phyloP scores from a whole-genome alignment of 2,797 vertebrate species.

The Darevskia nairensis region DNA sequence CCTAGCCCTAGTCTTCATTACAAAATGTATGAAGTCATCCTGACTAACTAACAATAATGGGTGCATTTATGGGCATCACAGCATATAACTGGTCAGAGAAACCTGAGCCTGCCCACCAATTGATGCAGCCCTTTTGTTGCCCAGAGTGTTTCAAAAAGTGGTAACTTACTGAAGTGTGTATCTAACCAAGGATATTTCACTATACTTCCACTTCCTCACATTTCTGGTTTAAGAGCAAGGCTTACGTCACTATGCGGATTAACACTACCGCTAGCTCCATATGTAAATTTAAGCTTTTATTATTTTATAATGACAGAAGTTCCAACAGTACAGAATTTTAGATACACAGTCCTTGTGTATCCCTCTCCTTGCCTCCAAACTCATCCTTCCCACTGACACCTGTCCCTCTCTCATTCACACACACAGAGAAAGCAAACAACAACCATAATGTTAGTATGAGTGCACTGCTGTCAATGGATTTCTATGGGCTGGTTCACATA shows the following conservation, averaged over 20 bases:
- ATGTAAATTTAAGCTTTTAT: not conserved
- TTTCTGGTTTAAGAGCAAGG: not conserved
- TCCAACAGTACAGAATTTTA: not conserved
- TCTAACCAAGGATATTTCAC: not conserved
- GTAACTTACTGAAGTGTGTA: not conserved
- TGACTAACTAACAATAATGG: not conserved
- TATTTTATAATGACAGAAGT: not conserved
- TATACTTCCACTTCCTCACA: not conserved
- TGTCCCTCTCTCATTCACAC: too few relatives aligned
- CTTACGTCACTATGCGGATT: not conserved
- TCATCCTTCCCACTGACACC: not conserved
- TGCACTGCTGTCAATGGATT: too few relatives aligned
- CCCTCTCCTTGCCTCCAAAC: not conserved
- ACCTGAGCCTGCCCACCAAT: not conserved
- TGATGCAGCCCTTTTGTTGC: not conserved
- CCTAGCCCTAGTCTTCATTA: not conserved
- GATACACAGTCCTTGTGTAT: not conserved
- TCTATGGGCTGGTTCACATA: too few relatives aligned
- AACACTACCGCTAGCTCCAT: not conserved
- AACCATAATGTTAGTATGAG: too few relatives aligned
- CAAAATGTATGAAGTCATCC: not conserved
- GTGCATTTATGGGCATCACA: too few relatives aligned
- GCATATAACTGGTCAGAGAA: not conserved
- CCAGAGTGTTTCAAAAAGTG: not conserved
- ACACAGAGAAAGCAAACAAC: too few relatives aligned